Base-by-base conservation (phyloP, 2,888 invertebrate species). In the Acrocyrtus sp. region DNA sequence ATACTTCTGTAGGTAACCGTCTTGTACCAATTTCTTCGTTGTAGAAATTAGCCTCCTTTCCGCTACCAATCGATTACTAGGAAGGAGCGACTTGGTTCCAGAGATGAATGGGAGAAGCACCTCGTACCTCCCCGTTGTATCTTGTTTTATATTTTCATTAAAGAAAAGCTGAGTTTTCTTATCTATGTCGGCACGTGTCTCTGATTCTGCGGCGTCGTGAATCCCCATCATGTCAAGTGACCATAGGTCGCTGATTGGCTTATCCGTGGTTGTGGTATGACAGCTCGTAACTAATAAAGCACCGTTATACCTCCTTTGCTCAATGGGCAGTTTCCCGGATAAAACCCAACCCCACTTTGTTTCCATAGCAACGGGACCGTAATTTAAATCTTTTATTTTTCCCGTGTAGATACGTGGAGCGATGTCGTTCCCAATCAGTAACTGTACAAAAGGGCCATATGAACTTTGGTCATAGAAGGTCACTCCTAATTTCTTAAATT, bases 291-390 rank as follows among this genome's bases (percentile, higher is more conserved):
- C 47, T 8, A 17, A 6, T 17, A n/a, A 6, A 17, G 12, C 5
- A 17, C 12, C 6, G 19, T 8, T 15, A 6, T 8, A n/a, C 5
- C 12, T 17, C 5, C 5, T 15, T 47, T 10, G 10, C 5, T 15
- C 47, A 10, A 15, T 54, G 10, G 60, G 48, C 8, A 62, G 24
- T 19, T 62, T 62, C 4, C 62, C 62, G 1, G 29, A 39, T 1
- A 62, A 22, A 4, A 62, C 62, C 62, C 62, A 62, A 1, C 62
- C 62, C 62, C 50, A 62, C 10, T 4, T 3, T 1, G 62, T 61
- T 10, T 61, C 22, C 15, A 29, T 1, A 8, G 48, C 56, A 3
- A 10, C 26, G 3, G 39, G 56, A 1, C 62, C 62, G 15, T 50
- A 34, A 8, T 17, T 15, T 39, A 62, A 39, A 10, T 1, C 1